These are phyloP conservation scores for Eulithis testata DNA, from an alignment of 2,888 invertebrate species.

Conservation along the genomic window DNA sequence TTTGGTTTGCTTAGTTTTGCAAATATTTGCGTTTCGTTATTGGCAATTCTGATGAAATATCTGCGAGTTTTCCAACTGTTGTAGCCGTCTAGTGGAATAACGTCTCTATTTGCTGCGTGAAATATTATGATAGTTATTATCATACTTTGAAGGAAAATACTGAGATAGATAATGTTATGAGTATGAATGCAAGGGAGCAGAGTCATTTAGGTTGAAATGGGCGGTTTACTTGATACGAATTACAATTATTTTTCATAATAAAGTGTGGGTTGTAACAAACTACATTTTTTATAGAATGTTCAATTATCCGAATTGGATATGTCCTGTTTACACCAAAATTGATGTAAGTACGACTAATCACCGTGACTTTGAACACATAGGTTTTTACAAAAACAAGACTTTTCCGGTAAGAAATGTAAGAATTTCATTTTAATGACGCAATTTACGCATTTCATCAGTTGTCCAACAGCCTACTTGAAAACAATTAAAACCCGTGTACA, in stretches of 20 bases:
- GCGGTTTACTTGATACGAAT: not conserved
- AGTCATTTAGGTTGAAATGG: conserved; percentile 14
- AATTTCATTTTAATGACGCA: conserved; percentile 11
- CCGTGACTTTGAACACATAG: no score
- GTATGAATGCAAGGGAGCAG: conserved; percentile 10
- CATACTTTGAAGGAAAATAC: conserved; percentile 20
- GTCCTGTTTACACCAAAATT: no score
- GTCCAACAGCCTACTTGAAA: conserved; percentile 29
- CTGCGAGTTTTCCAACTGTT: conserved; percentile 33
- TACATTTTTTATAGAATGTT: no score
- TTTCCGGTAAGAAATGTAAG: conserved; percentile 1
- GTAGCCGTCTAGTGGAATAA: conserved; percentile 25
- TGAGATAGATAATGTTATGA: conserved; percentile 21
- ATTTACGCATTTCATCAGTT: conserved; percentile 28
- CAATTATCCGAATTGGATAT: no score
- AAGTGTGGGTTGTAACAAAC: not conserved
- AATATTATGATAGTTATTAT: conserved; percentile 33
- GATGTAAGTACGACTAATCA: no score
- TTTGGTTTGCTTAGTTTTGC: conserved; percentile 62
- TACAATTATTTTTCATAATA: not conserved
- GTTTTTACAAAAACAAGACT: no score
- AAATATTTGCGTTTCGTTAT: conserved; percentile 52
- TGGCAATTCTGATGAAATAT: conserved; percentile 48
- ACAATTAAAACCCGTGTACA: conserved; percentile 24
- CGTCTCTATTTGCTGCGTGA: conserved; percentile 32